A percentile compares a stretch with the other conserved stretches of the same genome.
Conservation (phyloP, 2,797 vertebrate species). For the Amblyopsis hoosieri region DNA sequence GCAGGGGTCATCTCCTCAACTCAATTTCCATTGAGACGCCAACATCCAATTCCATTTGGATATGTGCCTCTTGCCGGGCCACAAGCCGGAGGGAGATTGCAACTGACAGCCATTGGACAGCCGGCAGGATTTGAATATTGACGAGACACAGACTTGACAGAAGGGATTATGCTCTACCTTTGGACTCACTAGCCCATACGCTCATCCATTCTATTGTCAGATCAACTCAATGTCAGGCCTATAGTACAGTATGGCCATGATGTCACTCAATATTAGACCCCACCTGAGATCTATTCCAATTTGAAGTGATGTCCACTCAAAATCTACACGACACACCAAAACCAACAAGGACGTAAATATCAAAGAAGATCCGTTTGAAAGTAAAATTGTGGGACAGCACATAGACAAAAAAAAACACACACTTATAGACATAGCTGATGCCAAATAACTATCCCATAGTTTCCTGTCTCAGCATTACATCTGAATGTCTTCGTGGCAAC, state of each 20-base stretch:
- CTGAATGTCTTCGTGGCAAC: background rate
- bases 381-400: conserved; percentile 24
- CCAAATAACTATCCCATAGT: background rate
- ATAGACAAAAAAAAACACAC: background rate
- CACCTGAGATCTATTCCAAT: conserved; percentile 68
- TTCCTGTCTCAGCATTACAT: background rate
- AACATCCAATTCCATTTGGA: conserved; percentile 80
- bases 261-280: conserved; percentile 73
- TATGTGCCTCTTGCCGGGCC: conserved; percentile 68
- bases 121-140: conserved; percentile 79
- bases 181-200: conserved; percentile 71
- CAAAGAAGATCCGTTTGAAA: conserved; percentile 43
- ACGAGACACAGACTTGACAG: conserved; percentile 80
- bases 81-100: conserved; percentile 73
- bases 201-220: conserved; percentile 77
- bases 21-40: conserved; percentile 74
- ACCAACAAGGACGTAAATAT: conserved; percentile 53
- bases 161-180: conserved; percentile 77
- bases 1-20: conserved; percentile 62
- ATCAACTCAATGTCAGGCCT: conserved; percentile 75
- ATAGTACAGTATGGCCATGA: conserved; percentile 70
- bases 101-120: conserved; percentile 81
- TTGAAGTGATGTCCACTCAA: conserved; percentile 65
- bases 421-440: conserved; percentile 16
- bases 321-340: conserved; percentile 46